A percentile compares a stretch with the other conserved stretches of the same genome.
phyloP scores from a whole-genome alignment of 2,797 vertebrate species.

The Furcifer pardalis region DNA sequence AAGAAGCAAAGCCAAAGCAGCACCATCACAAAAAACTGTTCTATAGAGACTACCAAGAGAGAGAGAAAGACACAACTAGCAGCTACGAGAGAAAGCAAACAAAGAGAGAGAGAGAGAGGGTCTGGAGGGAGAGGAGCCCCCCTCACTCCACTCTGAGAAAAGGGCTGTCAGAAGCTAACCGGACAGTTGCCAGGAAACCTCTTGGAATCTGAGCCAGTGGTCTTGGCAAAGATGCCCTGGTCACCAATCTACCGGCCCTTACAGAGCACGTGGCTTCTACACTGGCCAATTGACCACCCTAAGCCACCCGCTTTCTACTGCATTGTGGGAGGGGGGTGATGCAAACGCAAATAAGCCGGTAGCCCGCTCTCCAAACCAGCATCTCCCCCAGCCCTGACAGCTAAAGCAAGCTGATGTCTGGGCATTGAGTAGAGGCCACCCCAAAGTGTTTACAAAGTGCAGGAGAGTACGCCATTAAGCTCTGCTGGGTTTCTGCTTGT shows the following conservation, averaged over 20 bases:
- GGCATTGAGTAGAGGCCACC: too few species aligned
- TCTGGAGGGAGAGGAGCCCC: neutral
- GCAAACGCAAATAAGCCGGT: neutral
- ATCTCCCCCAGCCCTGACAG: neutral
- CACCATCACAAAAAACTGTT: slow-evolving; percentile 21
- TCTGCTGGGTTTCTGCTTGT: neutral
- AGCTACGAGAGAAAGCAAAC: neutral
- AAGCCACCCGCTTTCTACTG: neutral
- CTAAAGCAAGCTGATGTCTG: too few species aligned
- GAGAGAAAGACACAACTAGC: slow-evolving; percentile 24
- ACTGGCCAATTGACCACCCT: neutral
- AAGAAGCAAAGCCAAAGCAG: slow-evolving; percentile 41
- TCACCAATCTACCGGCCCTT: neutral
- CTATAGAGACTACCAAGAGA: slow-evolving; percentile 8
- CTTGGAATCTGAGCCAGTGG: neutral
- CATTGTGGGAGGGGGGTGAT: neutral
- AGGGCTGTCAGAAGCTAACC: neutral
- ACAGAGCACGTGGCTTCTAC: neutral
- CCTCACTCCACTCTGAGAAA: rapidly evolving
- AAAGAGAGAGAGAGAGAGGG: rapidly evolving
- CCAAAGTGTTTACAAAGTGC: too few species aligned
- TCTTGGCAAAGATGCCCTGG: neutral
- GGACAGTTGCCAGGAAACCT: slow-evolving; percentile 7
- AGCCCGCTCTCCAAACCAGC: neutral
- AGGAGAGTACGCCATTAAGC: too few species aligned